Evolutionary conservation across 2,113 vertebrate genomes (phyloP).

Genomic region (Prionailurus bengalensis): DNA sequence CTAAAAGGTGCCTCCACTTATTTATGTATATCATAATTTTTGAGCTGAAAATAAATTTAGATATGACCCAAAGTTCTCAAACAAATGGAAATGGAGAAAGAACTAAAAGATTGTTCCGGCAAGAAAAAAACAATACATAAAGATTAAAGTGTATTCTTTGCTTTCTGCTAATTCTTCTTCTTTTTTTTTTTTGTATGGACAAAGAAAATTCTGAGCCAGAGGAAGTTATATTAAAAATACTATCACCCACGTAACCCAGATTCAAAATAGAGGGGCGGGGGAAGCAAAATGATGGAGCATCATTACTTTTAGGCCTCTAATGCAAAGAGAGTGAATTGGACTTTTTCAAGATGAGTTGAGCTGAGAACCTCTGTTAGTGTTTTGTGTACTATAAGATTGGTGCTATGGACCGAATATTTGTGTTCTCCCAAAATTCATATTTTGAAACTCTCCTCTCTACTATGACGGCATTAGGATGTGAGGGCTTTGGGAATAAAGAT

Average conservation of each 20-base stretch:
- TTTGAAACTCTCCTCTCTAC: neutral
- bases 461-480: neutral
- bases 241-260: neutral
- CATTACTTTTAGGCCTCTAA: neutral
- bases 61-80: neutral
- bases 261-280: neutral
- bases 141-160: neutral
- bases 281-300: neutral
- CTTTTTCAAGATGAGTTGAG: neutral
- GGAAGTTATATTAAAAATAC: neutral
- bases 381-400: neutral
- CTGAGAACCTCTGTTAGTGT: neutral
- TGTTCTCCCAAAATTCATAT: neutral
- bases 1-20: neutral
- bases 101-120: neutral
- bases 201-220: neutral
- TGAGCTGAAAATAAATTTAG: conserved; percentile 33
- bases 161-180: neutral
- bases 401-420: neutral
- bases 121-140: neutral
- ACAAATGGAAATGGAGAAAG: neutral
- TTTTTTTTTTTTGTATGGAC: too few species aligned
- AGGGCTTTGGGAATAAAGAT: neutral
- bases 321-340: neutral
- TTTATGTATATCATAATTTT: neutral